Conservation (phyloP, 1,140 invertebrate genomes). For the Conopomorpha cramerella region DNA sequence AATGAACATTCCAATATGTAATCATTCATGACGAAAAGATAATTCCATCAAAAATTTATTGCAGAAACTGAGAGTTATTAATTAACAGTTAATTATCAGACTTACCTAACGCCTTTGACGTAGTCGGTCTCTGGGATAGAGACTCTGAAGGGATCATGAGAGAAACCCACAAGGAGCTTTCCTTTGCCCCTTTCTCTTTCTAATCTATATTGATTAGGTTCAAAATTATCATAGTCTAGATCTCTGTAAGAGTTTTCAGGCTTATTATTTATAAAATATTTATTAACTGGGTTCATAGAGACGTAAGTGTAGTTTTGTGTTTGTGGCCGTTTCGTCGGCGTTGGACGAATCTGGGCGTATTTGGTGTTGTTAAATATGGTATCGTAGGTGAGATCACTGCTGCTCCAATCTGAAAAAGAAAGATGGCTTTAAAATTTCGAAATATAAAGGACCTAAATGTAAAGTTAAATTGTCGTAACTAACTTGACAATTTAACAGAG, state of each 20-base stretch:
- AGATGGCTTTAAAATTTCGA: too few species aligned
- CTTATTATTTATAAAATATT: slow-evolving; percentile 9
- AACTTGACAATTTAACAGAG: too few species aligned
- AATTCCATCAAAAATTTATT: background rate
- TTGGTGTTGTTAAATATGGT: slow-evolving; percentile 29
- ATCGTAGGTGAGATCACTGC: slow-evolving; percentile 20
- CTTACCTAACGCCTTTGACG: slow-evolving; percentile 33
- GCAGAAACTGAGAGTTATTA: background rate
- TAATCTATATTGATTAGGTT: slow-evolving; percentile 8
- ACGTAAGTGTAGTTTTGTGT: slow-evolving; percentile 1
- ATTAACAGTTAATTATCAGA: slow-evolving; percentile 4
- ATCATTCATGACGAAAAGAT: too few species aligned
- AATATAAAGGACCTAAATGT: too few species aligned
- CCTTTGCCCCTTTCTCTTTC: slow-evolving; percentile 7
- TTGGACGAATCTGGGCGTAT: slow-evolving; percentile 21
- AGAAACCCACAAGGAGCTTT: slow-evolving; percentile 33
- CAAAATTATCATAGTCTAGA: slow-evolving; percentile 9
- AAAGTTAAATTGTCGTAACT: too few species aligned
- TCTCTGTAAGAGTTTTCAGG: slow-evolving; percentile 13
- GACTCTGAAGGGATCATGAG: slow-evolving; percentile 35
- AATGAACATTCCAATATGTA: too few species aligned
- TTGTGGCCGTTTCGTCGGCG: slow-evolving; percentile 8
- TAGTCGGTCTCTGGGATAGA: slow-evolving; percentile 38
- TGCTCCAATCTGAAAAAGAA: slow-evolving; percentile 23
- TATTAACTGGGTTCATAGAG: slow-evolving; percentile 1